Evolutionary conservation across 1,140 invertebrate genomes (phyloP).

Genomic region (Mesaphorura yosii): DNA sequence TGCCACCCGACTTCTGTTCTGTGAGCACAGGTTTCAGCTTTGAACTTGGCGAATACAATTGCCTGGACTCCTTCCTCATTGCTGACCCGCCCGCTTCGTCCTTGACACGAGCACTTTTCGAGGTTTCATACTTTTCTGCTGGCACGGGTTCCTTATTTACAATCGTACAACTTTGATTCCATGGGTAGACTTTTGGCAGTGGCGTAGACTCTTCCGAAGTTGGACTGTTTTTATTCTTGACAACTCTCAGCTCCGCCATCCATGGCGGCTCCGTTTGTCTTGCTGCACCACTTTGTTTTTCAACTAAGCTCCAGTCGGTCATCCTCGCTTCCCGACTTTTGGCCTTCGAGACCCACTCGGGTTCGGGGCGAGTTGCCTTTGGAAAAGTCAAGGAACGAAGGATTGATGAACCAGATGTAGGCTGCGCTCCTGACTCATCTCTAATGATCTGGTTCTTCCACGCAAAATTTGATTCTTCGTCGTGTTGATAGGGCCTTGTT

Average conservation of each 20-base stretch:
- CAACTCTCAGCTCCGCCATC: constrained; percentile 25
- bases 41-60: not conserved
- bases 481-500: too few relatives aligned
- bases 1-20: too few relatives aligned
- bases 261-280: constrained; percentile 24
- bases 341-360: constrained; percentile 31
- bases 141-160: too few relatives aligned
- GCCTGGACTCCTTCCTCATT: not conserved
- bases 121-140: too few relatives aligned
- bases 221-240: constrained; percentile 13
- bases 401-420: constrained; percentile 12
- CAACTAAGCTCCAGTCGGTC: constrained; percentile 26
- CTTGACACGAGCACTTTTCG: not conserved
- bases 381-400: constrained; percentile 27
- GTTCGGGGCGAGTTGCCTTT: constrained; percentile 23
- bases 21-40: not conserved
- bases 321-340: constrained; percentile 26
- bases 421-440: too few relatives aligned
- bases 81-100: not conserved
- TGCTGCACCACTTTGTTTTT: constrained; percentile 12
- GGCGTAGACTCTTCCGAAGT: constrained; percentile 11
- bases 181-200: constrained; percentile 28
- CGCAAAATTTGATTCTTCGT: too few relatives aligned
- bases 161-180: too few relatives aligned
- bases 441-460: too few relatives aligned